Conservation (phyloP, 2,113 vertebrate species). For the Tamias sibiricus region DNA sequence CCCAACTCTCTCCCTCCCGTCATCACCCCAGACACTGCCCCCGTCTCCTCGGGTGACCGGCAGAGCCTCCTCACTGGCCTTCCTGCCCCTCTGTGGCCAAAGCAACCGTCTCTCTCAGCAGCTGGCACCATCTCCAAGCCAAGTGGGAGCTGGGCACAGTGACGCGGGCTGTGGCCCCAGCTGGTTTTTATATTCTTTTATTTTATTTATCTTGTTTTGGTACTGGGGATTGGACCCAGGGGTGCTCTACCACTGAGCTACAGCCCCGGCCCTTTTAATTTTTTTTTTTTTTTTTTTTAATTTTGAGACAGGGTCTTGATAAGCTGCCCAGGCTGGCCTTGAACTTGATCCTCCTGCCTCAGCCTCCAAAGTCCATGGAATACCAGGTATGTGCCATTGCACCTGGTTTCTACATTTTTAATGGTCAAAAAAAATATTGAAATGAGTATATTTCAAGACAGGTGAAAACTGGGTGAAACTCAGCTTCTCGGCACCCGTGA, state of each 20-base stretch:
- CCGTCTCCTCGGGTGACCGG: neutral
- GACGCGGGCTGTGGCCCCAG: neutral
- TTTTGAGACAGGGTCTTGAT: neutral
- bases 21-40: neutral
- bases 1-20: neutral
- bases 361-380: neutral
- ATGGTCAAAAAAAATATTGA: neutral
- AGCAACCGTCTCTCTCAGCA: neutral
- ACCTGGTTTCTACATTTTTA: neutral
- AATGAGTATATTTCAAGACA: conserved; percentile 1
- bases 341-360: neutral
- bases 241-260: neutral
- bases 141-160: neutral
- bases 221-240: no score
- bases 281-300: neutral
- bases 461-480: neutral
- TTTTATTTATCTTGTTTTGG: no score
- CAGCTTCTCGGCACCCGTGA: neutral
- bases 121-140: neutral
- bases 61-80: neutral
- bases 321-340: neutral
- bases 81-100: neutral
- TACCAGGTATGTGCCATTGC: neutral
- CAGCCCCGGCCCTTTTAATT: no score
- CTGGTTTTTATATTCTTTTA: no score